A percentile compares a stretch with the other conserved stretches of the same genome.
Conservation (phyloP, 1,140 invertebrate species). For the Drosophila novamexicana region DNA sequence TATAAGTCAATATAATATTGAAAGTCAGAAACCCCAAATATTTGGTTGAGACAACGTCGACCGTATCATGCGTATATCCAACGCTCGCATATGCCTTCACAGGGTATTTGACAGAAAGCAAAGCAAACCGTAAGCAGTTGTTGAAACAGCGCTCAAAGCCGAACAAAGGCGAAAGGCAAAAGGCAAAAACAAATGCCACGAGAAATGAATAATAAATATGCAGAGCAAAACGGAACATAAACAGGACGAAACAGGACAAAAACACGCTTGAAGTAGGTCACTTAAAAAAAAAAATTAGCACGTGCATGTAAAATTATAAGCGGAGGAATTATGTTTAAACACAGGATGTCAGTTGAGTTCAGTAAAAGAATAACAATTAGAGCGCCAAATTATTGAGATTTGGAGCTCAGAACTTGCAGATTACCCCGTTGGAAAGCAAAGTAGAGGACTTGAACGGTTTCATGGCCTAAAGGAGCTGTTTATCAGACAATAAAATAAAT, state of each 20-base stretch:
- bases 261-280: not conserved
- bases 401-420: slow-evolving; percentile 17
- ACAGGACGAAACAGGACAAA: not conserved
- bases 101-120: slow-evolving; percentile 15
- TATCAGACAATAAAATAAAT: slow-evolving; percentile 83
- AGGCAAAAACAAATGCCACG: slow-evolving; percentile 49
- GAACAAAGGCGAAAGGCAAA: slow-evolving; percentile 37
- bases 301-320: not conserved
- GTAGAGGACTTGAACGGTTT: slow-evolving; percentile 13
- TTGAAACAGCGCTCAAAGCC: slow-evolving; percentile 33
- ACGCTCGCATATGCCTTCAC: not conserved
- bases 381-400: slow-evolving; percentile 8
- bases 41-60: not conserved
- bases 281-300: not conserved
- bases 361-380: not conserved
- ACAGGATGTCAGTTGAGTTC: too few species aligned
- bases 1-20: not conserved
- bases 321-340: not conserved
- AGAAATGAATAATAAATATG: slow-evolving; percentile 70
- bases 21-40: too few species aligned
- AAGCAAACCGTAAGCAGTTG: slow-evolving; percentile 37
- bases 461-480: slow-evolving; percentile 61
- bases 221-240: slow-evolving; percentile 4
- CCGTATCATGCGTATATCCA: not conserved
- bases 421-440: not conserved